Base-by-base conservation (phyloP, 1,140 invertebrate genomes). In the Paralvinella palmiformis region DNA sequence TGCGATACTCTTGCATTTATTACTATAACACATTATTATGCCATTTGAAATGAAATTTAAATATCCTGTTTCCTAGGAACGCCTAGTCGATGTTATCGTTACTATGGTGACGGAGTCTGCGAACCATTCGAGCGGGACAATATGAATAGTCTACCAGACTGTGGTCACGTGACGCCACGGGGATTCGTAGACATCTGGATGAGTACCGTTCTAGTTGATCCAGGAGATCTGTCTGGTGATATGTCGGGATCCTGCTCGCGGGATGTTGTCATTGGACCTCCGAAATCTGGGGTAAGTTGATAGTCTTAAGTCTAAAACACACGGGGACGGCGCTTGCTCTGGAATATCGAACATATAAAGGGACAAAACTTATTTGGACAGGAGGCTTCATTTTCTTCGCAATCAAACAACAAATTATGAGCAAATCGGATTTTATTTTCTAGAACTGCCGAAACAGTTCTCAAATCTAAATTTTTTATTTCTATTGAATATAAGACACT, bases 131-230 rank as follows among this genome's bases (percentile, higher is more conserved):
- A 75, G 37, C 29, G 50, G 13, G n/a, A n/a, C n/a, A n/a, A n/a
- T n/a, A 29, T 37, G 6, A 60, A 48, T 48, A 71, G 70, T 37
- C 35, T 70, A 0, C 24, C 17, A n/a, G 73, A 73, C 55, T 75
- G 73, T 64, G 73, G 72, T 6, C 69, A 64, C 60, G 72, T 61
- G 63, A 72, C 70, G 5, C 73, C 73, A 0, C 27, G 55, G 6
- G 70, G 69, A n/a, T 73, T 61, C 53, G 55, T 44, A 1, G 73
- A 75, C 62, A 72, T 74, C 59, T 74, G 71, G 72, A 69, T 66
- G 0, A 41, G 48, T 13, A 45, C 62, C 20, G 58, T 27, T 10
- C 27, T 63, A 2, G 67, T 71, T 6, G 71, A 73, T 59, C 71
- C 71, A 1, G 24, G 20, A 1, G 68, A 67, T 56, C 69, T 68